phyloP scores from a whole-genome alignment of 1,140 invertebrate genomes.

The Bombus difficillimus region DNA sequence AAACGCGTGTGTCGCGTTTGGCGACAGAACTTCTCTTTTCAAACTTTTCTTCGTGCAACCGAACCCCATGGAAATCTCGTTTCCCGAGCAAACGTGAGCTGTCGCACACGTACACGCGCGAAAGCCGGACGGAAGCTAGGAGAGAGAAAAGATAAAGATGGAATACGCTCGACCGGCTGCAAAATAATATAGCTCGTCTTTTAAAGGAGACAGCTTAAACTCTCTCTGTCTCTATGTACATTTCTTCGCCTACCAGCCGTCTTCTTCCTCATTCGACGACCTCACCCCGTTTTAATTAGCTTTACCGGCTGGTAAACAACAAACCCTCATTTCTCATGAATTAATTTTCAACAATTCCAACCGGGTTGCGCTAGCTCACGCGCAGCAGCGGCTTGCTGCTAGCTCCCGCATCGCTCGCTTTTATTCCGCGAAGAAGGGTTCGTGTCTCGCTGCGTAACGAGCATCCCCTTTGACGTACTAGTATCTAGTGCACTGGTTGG shows the following conservation, averaged over 20 bases:
- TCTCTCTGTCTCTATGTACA: not conserved
- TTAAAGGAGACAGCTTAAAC: constrained; percentile 42
- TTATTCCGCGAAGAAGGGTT: constrained; percentile 40
- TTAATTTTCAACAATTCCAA: constrained; percentile 67
- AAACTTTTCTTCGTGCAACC: not conserved
- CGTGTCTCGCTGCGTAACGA: constrained; percentile 56
- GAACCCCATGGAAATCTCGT: constrained; percentile 47
- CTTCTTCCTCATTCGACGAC: not conserved
- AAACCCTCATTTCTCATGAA: constrained; percentile 67
- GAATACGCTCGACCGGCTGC: constrained; percentile 5
- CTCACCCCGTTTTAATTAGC: constrained; percentile 66
- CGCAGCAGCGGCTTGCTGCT: not conserved
- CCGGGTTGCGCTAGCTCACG: not conserved
- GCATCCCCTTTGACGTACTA: constrained; percentile 60
- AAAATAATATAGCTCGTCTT: constrained; percentile 52
- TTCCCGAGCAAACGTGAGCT: constrained; percentile 9
- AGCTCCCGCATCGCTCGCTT: constrained; percentile 18
- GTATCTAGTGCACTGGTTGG: constrained; percentile 17
- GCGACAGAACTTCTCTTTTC: not conserved
- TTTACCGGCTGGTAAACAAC: constrained; percentile 63
- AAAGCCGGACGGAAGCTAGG: not conserved
- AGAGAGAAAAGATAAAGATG: not conserved
- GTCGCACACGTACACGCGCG: not conserved
- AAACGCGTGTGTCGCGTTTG: not conserved
- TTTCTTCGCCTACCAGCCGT: not conserved